Evolutionary conservation across 2,888 invertebrate genomes (phyloP).

Genomic region (Yponomeuta malinellus): DNA sequence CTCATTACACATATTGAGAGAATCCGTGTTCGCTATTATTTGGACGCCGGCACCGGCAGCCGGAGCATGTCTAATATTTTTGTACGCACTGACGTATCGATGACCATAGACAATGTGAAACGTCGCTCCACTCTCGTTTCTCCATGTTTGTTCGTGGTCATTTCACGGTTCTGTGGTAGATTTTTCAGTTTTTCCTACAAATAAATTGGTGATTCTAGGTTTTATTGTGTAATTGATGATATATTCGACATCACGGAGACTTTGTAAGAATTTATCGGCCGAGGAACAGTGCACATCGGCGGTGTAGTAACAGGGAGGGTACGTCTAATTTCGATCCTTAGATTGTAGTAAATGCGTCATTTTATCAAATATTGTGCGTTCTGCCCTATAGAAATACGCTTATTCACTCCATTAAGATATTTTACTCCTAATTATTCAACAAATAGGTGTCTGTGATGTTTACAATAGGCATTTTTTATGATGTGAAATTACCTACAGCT

Average conservation of each 20-base stretch:
- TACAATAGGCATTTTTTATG: constrained; percentile 34
- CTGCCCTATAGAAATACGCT: constrained; percentile 40
- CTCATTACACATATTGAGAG: too few species aligned
- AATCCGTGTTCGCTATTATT: background rate
- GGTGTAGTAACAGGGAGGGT: constrained; percentile 73
- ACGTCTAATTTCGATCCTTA: constrained; percentile 68
- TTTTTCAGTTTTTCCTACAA: constrained; percentile 53
- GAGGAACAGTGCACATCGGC: constrained; percentile 62
- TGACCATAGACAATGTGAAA: constrained; percentile 50
- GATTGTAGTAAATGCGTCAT: constrained; percentile 75
- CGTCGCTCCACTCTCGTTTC: constrained; percentile 66
- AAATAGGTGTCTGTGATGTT: constrained; percentile 25
- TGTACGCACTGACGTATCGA: constrained; percentile 5
- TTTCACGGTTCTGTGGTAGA: constrained; percentile 70
- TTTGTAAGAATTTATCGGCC: constrained; percentile 68
- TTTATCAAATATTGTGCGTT: constrained; percentile 62
- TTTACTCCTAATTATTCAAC: constrained; percentile 24
- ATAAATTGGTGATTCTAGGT: constrained; percentile 60
- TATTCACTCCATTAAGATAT: constrained; percentile 7
- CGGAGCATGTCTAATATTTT: background rate
- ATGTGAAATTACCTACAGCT: constrained; percentile 50
- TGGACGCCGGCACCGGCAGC: background rate
- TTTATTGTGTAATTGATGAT: constrained; percentile 70
- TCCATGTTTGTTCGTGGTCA: constrained; percentile 76
- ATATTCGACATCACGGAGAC: constrained; percentile 66